phyloP scores from a whole-genome alignment of 2,888 invertebrate species.

The Aphrophora alni region DNA sequence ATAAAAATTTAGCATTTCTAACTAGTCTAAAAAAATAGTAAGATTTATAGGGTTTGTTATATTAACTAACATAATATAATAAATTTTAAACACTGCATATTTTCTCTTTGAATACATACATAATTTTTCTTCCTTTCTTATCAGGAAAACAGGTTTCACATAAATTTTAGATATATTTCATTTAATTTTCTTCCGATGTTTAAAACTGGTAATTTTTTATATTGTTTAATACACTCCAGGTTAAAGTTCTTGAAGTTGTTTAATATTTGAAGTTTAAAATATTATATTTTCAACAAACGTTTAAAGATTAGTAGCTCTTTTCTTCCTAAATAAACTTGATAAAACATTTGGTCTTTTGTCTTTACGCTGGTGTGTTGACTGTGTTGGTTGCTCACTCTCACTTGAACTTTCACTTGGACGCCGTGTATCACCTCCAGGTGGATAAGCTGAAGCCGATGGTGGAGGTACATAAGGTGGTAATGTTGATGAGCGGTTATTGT shows the following conservation, averaged over 20 bases:
- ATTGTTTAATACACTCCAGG: not conserved
- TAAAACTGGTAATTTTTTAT: not conserved
- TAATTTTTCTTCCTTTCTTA: not conserved
- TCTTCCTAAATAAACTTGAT: slow-evolving; percentile 52
- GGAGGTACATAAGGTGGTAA: slow-evolving; percentile 60
- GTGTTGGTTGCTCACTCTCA: slow-evolving; percentile 54
- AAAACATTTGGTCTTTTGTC: slow-evolving; percentile 55
- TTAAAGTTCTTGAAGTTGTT: not conserved
- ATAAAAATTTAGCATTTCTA: not conserved
- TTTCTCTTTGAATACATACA: not conserved
- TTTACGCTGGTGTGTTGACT: slow-evolving; percentile 51
- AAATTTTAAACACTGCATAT: not conserved
- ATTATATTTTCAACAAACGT: not conserved
- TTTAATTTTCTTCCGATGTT: not conserved
- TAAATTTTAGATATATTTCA: not conserved
- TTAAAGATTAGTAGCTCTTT: slow-evolving; percentile 47
- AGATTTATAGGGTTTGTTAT: not conserved
- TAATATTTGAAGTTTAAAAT: no score
- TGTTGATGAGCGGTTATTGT: slow-evolving; percentile 51
- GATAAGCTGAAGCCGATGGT: slow-evolving; percentile 54
- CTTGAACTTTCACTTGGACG: slow-evolving; percentile 56
- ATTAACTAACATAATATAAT: not conserved
- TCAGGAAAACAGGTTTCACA: not conserved
- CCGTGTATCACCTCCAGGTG: slow-evolving; percentile 40
- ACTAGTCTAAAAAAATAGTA: not conserved